Conservation (phyloP, 1,140 invertebrate species). For the Cecropterus lyciades region DNA sequence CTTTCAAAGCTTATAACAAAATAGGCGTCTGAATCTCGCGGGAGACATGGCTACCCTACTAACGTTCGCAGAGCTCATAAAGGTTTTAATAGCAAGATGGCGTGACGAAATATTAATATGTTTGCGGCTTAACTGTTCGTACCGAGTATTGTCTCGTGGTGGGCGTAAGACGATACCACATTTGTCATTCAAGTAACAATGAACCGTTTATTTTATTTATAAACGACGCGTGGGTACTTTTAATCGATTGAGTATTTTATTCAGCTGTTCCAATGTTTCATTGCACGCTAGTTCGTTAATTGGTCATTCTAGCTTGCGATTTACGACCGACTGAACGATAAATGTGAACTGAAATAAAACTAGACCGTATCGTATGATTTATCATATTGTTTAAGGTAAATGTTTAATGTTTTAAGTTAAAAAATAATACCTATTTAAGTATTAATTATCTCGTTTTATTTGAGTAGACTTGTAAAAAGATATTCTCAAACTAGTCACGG, state of each 20-base stretch:
- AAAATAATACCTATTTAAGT: too few species aligned
- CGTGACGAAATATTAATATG: constrained; percentile 79
- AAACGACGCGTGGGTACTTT: constrained; percentile 62
- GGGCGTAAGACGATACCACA: constrained; percentile 68
- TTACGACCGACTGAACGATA: too few species aligned
- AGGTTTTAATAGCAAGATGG: constrained; percentile 73
- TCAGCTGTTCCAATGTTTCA: not conserved
- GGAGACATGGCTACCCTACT: constrained; percentile 29
- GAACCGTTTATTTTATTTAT: constrained; percentile 72
- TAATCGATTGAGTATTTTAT: constrained; percentile 15
- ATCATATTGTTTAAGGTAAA: too few species aligned
- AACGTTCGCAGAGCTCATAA: constrained; percentile 59
- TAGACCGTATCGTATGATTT: too few species aligned
- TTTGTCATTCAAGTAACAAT: constrained; percentile 77
- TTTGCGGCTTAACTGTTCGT: constrained; percentile 61
- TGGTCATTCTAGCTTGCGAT: not conserved
- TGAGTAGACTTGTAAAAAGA: too few species aligned
- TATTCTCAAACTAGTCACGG: too few species aligned
- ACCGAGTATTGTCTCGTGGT: constrained; percentile 61
- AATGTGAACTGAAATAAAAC: too few species aligned
- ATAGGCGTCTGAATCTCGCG: not conserved
- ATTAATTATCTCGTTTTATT: too few species aligned
- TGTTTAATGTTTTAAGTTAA: too few species aligned
- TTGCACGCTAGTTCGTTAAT: not conserved
- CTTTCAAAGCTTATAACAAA: too few species aligned